phyloP scores from a whole-genome alignment of 1,140 invertebrate species.

The Pissodes strobi region DNA sequence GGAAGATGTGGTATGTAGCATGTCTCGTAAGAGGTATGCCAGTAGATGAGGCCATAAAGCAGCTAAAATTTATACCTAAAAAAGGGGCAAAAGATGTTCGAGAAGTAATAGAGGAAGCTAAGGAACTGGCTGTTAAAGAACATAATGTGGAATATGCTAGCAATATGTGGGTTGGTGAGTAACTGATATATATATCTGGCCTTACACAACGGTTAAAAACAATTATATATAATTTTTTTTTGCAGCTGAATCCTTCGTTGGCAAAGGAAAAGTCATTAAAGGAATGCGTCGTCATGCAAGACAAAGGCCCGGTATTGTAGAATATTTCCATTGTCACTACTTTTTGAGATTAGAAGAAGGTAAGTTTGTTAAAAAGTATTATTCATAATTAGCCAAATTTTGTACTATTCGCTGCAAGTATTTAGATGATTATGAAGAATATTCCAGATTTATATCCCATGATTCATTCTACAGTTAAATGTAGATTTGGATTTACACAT shows the following conservation, averaged over 20 bases:
- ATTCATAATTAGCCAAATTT: no score
- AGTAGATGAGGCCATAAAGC: slow-evolving; percentile 91
- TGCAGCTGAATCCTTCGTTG: slow-evolving; percentile 83
- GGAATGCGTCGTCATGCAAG: slow-evolving; percentile 83
- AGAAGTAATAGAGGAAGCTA: slow-evolving; percentile 85
- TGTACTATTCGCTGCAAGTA: no score
- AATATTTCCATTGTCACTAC: slow-evolving; percentile 84
- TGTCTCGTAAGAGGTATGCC: slow-evolving; percentile 85
- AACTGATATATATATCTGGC: background rate
- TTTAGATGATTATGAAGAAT: no score
- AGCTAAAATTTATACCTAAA: slow-evolving; percentile 79
- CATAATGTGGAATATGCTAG: slow-evolving; percentile 95
- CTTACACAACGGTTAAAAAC: background rate
- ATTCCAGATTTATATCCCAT: no score
- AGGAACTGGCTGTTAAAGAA: slow-evolving; percentile 80
- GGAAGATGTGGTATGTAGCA: slow-evolving; percentile 92
- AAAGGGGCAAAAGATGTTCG: slow-evolving; percentile 83
- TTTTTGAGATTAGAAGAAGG: slow-evolving; percentile 92
- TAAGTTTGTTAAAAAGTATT: no score
- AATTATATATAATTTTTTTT: slow-evolving; percentile 33
- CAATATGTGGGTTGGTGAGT: slow-evolving; percentile 95
- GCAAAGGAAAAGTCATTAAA: slow-evolving; percentile 76
- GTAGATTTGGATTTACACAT: no score
- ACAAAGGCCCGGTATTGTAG: slow-evolving; percentile 68
- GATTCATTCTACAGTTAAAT: no score